phyloP scores from a whole-genome alignment of 2,888 invertebrate genomes.

The Matsumyia berberina region DNA sequence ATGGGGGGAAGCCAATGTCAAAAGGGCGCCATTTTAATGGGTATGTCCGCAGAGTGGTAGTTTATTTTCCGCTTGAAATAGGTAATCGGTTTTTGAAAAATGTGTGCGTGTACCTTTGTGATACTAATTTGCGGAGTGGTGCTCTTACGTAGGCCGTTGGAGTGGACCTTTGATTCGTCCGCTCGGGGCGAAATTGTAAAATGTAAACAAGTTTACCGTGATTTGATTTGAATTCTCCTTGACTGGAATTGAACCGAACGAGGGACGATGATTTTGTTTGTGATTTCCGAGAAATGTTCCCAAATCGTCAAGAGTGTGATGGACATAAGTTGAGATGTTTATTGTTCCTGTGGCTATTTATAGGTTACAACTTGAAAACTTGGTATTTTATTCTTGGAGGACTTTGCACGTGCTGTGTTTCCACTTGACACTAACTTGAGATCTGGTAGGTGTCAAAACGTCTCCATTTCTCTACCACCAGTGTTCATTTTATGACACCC shows the following conservation, averaged over 20 bases:
- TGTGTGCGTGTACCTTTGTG: slow-evolving; percentile 25
- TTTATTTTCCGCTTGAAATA: slow-evolving; percentile 41
- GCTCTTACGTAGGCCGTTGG: slow-evolving; percentile 2
- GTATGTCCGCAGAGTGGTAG: slow-evolving; percentile 10
- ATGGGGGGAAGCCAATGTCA: slow-evolving; percentile 54
- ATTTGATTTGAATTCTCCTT: slow-evolving; percentile 54
- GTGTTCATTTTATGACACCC: too few species aligned
- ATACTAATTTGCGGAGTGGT: slow-evolving; percentile 51
- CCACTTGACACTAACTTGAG: not conserved
- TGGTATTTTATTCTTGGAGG: not conserved
- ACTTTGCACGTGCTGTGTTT: not conserved
- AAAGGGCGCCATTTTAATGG: slow-evolving; percentile 57
- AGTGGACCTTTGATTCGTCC: slow-evolving; percentile 27
- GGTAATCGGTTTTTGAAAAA: slow-evolving; percentile 63
- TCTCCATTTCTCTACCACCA: too few species aligned
- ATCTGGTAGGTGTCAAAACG: too few species aligned
- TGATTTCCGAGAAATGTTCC: slow-evolving; percentile 11
- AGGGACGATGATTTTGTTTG: slow-evolving; percentile 9
- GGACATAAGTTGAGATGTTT: not conserved
- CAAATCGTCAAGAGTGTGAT: not conserved
- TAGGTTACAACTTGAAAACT: not conserved
- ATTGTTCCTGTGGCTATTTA: slow-evolving; percentile 1
- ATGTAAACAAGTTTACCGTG: slow-evolving; percentile 64
- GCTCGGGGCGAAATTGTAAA: slow-evolving; percentile 35
- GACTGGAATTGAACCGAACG: slow-evolving; percentile 25